Evolutionary conservation across 1,140 invertebrate genomes (phyloP).

Genomic region (Lordiphosa stackelbergi): DNA sequence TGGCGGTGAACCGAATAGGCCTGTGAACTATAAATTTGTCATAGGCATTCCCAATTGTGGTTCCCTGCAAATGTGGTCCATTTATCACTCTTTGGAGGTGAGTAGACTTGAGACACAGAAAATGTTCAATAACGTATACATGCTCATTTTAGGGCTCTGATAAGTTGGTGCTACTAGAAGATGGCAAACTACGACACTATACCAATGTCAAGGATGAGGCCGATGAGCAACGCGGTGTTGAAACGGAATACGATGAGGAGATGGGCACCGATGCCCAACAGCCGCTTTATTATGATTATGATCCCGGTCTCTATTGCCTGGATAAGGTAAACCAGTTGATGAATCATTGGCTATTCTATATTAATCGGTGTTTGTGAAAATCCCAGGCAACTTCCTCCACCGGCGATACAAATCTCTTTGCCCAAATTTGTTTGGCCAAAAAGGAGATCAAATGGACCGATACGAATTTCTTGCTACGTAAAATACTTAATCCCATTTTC

Average conservation of each 20-base stretch:
- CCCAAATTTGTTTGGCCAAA: slow-evolving; percentile 85
- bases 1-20: slow-evolving; percentile 78
- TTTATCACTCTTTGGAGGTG: slow-evolving; percentile 82
- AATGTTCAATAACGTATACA: too few species aligned
- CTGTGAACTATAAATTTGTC: slow-evolving; percentile 76
- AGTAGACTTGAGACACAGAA: slow-evolving; percentile 6
- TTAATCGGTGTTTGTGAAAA: too few species aligned
- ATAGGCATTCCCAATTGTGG: slow-evolving; percentile 85
- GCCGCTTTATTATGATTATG: slow-evolving; percentile 83
- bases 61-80: slow-evolving; percentile 83
- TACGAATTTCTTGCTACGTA: slow-evolving; percentile 84
- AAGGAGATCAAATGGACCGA: slow-evolving; percentile 83
- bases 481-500: slow-evolving; percentile 86
- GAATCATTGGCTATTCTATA: too few species aligned
- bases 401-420: slow-evolving; percentile 79
- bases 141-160: slow-evolving; percentile 77
- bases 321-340: slow-evolving; percentile 81
- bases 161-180: slow-evolving; percentile 82
- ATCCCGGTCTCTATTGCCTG: slow-evolving; percentile 86
- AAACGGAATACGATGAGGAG: slow-evolving; percentile 73
- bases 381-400: slow-evolving; percentile 46
- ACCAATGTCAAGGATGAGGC: slow-evolving; percentile 78
- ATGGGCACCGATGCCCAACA: slow-evolving; percentile 63
- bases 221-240: slow-evolving; percentile 36
- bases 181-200: slow-evolving; percentile 85